Conservation (phyloP, 2,113 vertebrate genomes). For the Tragelaphus scriptus region DNA sequence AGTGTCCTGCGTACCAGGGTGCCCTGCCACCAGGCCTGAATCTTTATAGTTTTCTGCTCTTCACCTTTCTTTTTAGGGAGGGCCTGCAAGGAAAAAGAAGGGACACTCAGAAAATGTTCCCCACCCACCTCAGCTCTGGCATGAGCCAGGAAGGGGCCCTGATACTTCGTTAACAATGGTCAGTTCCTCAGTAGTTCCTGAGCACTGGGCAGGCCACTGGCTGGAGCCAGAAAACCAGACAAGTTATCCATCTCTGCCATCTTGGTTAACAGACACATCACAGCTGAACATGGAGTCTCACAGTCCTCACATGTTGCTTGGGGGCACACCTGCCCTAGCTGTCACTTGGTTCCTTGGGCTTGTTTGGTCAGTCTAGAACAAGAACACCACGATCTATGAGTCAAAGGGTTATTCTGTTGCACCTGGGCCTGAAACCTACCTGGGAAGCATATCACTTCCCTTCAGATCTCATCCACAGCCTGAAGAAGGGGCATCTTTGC, state of each 20-base stretch:
- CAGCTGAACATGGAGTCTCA: not conserved
- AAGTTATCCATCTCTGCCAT: not conserved
- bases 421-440: not conserved
- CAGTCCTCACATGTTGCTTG: not conserved
- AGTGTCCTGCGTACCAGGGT: not conserved
- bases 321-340: not conserved
- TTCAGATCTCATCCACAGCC: not conserved
- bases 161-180: not conserved
- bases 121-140: not conserved
- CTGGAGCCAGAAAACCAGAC: not conserved
- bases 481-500: not conserved
- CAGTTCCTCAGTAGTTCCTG: not conserved
- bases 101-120: not conserved
- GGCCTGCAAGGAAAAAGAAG: not conserved
- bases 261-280: not conserved
- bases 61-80: rapidly evolving
- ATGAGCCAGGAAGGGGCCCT: not conserved
- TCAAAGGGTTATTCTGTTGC: not conserved
- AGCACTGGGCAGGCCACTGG: not conserved
- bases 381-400: not conserved
- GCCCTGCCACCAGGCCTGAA: conserved; percentile 66
- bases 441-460: not conserved
- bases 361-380: not conserved
- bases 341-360: not conserved
- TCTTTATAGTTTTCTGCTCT: rapidly evolving